Conservation (phyloP, 1,140 invertebrate genomes). For the Drosophila kepulauana region DNA sequence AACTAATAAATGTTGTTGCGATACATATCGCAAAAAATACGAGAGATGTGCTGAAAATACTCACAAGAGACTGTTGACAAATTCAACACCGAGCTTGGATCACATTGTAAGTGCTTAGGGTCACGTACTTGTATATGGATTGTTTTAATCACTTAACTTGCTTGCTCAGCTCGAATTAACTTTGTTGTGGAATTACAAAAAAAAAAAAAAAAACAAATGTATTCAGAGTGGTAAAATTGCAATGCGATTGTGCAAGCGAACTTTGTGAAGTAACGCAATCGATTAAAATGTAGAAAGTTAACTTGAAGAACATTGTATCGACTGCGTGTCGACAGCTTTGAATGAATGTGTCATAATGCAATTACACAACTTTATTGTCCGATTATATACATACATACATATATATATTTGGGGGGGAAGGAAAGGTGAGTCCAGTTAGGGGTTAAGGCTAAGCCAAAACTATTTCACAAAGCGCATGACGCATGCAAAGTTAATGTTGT, state of each 20-base stretch:
- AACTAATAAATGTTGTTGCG: constrained; percentile 17
- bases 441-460: constrained; percentile 35
- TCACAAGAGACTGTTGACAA: background rate
- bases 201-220: background rate
- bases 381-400: too few relatives aligned
- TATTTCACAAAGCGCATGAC: constrained; percentile 54
- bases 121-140: constrained; percentile 1
- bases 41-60: background rate
- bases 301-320: background rate
- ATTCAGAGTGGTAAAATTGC: background rate
- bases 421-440: background rate
- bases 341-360: constrained; percentile 14
- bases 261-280: background rate
- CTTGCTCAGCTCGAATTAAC: background rate
- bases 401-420: background rate
- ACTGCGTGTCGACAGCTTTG: background rate
- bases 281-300: background rate
- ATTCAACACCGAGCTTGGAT: background rate
- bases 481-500: constrained; percentile 44
- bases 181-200: background rate
- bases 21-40: constrained; percentile 20
- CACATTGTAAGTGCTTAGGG: background rate
- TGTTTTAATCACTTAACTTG: constrained; percentile 1
- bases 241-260: background rate
- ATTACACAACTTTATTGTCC: constrained; percentile 1